Evolutionary conservation across 2,113 vertebrate species (phyloP), one percentile per base, ranked within the genome.

Genomic region (Sphaerodactylus townsendi): DNA sequence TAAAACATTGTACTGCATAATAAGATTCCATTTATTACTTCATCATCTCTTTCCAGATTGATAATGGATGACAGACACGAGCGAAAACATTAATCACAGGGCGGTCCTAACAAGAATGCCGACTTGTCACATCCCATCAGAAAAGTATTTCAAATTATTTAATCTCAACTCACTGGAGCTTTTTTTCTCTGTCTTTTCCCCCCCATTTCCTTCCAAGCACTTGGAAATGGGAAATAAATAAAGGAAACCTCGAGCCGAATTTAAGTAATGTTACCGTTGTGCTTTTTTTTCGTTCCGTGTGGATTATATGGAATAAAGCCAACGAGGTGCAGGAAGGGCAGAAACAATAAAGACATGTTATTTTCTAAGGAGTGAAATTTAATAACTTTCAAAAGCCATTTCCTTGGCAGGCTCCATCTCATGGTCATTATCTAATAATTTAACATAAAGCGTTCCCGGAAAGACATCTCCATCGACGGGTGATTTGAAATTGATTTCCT

Each of bases 401-500:
- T 50, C 33, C 1, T 39, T 62, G 33, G 44, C 72, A 84, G 19
- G 21, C 48, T 48, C 71, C 65, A 17, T 74, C 84, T 85, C 80
- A 77, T 82, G n/a, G 66, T 70, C 30, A 39, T 76, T 85, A 87
- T 81, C 69, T 0, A 65, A 14, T 3, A 56, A 87, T 83, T 88
- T 87, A 82, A 90, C 86, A 84, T 13, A 39, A 81, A 79, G 15
- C 56, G n/a, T 86, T 82, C 83, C 44, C 80, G 66, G 79, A 91
- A 88, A 90, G 75, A 81, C 19, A 5, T 78, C 39, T 90, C 87
- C 23, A 75, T 79, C 23, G 28, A 76, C 85, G 71, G n/a, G 82
- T 80, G 59, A 84, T 75, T 91, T 90, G 30, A 82, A 90, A 85
- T 86, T 74, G 13, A 79, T 90, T 86, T 78, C 88, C 82, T 56